phyloP scores from a whole-genome alignment of 2,888 invertebrate species.

The Eurois occulta region DNA sequence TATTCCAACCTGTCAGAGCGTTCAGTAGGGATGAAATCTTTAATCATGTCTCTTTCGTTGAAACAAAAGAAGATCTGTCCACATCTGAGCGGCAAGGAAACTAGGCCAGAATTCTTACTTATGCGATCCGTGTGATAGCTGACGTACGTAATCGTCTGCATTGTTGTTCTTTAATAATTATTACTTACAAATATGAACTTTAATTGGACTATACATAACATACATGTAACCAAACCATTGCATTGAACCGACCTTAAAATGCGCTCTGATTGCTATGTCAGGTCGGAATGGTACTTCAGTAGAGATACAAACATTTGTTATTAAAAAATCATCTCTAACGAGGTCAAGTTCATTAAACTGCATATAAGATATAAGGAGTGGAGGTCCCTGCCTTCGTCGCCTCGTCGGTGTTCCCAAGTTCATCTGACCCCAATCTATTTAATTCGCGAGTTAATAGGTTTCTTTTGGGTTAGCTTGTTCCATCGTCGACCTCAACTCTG shows the following conservation, averaged over 20 bases:
- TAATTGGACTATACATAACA: background rate
- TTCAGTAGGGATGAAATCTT: background rate
- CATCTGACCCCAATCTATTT: too few species aligned
- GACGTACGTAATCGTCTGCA: background rate
- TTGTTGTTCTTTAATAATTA: constrained; percentile 1
- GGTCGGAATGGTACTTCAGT: constrained; percentile 6
- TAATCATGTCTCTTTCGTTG: background rate
- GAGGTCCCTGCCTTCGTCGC: too few species aligned
- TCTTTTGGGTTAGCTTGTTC: too few species aligned
- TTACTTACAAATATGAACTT: background rate
- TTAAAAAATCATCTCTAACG: background rate
- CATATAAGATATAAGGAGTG: constrained; percentile 11
- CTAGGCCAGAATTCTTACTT: background rate
- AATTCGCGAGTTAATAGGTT: too few species aligned
- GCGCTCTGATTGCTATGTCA: background rate
- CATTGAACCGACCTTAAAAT: background rate
- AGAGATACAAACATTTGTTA: constrained; percentile 9
- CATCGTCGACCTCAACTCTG: too few species aligned
- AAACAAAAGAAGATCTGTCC: background rate
- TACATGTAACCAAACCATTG: background rate
- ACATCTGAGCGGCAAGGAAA: background rate
- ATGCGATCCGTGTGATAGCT: background rate
- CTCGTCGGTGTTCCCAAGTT: too few species aligned
- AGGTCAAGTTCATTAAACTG: constrained; percentile 21
- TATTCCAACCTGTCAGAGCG: constrained; percentile 11